A percentile compares a stretch with the other conserved stretches of the same genome.
Evolutionary conservation across 2,797 vertebrate species (phyloP).

Genomic region (Sylvia borin): DNA sequence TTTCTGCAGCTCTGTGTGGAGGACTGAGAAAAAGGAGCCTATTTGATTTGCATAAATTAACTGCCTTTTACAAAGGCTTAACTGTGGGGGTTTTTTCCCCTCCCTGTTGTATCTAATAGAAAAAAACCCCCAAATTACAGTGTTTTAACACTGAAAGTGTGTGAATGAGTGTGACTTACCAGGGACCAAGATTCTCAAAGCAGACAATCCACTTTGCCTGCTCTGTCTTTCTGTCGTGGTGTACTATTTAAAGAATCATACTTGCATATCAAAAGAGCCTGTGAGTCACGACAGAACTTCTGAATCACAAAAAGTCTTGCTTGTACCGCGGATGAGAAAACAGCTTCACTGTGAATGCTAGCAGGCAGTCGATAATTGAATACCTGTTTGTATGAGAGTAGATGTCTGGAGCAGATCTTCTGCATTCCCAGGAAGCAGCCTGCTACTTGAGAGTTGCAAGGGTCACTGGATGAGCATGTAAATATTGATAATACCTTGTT

Average conservation of each 20-base stretch:
- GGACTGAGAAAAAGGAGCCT: not conserved
- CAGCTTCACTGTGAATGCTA: not conserved
- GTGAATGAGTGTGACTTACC: slow-evolving; percentile 3
- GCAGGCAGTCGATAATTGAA: not conserved
- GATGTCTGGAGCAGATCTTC: not conserved
- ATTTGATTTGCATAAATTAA: not conserved
- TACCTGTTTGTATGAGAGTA: not conserved
- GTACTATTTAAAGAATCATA: slow-evolving; percentile 56
- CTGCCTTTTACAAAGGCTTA: not conserved
- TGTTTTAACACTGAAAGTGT: not conserved
- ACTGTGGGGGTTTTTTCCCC: not conserved
- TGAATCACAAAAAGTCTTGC: slow-evolving; percentile 52
- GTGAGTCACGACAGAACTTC: slow-evolving; percentile 67
- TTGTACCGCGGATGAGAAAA: not conserved
- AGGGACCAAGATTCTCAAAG: not conserved
- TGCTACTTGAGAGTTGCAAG: not conserved
- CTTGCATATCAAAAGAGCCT: slow-evolving; percentile 51
- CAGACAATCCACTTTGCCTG: not conserved
- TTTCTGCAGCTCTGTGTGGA: not conserved
- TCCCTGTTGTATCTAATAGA: not conserved
- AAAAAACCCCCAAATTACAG: not conserved
- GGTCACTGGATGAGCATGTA: not conserved
- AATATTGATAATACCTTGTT: not conserved
- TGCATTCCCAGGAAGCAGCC: not conserved
- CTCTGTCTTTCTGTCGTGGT: slow-evolving; percentile 1